A percentile compares a stretch with the other conserved stretches of the same genome.
phyloP scores from a whole-genome alignment of 2,797 vertebrate species.

The Lepilemur ruficaudatus region DNA sequence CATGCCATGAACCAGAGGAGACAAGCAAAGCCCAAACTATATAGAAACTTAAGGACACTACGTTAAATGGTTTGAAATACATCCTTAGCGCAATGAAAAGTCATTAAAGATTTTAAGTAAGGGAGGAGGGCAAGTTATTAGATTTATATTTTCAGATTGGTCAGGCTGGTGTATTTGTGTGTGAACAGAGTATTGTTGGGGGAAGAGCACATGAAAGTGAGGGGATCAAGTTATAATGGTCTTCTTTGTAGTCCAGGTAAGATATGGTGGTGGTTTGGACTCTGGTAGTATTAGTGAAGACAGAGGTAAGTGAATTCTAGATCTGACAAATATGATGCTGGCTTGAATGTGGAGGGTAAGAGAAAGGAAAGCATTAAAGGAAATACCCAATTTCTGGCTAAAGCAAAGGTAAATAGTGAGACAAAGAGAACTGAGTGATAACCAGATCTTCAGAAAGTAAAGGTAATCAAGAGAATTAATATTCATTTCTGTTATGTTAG shows the following conservation, averaged over 20 bases:
- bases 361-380: background rate
- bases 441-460: background rate
- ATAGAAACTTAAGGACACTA: background rate
- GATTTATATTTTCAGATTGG: background rate
- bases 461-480: background rate
- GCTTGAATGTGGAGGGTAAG: background rate
- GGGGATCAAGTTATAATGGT: background rate
- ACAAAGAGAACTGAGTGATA: background rate
- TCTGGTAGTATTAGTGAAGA: background rate
- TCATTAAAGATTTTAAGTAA: background rate
- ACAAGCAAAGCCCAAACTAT: background rate
- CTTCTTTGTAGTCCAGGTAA: background rate
- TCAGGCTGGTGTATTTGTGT: background rate
- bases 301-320: background rate
- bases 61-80: background rate
- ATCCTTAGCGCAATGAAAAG: background rate
- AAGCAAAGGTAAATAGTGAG: background rate
- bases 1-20: background rate
- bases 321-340: background rate
- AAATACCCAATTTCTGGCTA: background rate
- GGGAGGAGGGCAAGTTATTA: background rate
- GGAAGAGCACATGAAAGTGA: background rate
- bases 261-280: background rate
- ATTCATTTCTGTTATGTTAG: background rate
- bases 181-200: background rate